Conservation (phyloP, 2,113 vertebrate species). For the Lophotis ruficrista region DNA sequence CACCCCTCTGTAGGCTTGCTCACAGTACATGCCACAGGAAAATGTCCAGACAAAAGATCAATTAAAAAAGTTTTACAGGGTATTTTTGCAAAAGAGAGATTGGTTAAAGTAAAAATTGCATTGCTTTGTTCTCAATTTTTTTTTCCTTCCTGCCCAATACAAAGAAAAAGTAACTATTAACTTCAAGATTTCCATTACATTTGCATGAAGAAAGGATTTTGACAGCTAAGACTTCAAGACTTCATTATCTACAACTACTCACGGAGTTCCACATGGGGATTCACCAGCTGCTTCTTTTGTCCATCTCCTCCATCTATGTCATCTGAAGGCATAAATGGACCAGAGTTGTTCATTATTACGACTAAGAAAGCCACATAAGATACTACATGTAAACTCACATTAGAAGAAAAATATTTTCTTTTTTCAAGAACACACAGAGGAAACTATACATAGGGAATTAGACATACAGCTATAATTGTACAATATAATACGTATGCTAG, state of each 20-base stretch:
- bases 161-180: not conserved
- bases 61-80: not conserved
- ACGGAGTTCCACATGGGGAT: slow-evolving; percentile 97
- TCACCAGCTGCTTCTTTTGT: slow-evolving; percentile 90
- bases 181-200: not conserved
- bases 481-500: not conserved
- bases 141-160: not conserved
- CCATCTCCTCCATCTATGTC: slow-evolving; percentile 87
- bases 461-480: not conserved
- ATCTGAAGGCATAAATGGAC: slow-evolving; percentile 76
- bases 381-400: not conserved
- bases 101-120: not conserved
- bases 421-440: not conserved
- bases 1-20: not conserved
- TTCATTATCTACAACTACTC: slow-evolving; percentile 65
- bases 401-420: not conserved
- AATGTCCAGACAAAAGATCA: not conserved
- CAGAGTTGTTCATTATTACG: not conserved
- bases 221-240: not conserved
- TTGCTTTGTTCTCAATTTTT: not conserved
- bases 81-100: not conserved
- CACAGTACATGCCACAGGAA: not conserved
- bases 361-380: not conserved
- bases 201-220: not conserved
- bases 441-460: not conserved